Evolutionary conservation across 2,888 invertebrate genomes (phyloP).

Genomic region (Eupithecia centaureata): DNA sequence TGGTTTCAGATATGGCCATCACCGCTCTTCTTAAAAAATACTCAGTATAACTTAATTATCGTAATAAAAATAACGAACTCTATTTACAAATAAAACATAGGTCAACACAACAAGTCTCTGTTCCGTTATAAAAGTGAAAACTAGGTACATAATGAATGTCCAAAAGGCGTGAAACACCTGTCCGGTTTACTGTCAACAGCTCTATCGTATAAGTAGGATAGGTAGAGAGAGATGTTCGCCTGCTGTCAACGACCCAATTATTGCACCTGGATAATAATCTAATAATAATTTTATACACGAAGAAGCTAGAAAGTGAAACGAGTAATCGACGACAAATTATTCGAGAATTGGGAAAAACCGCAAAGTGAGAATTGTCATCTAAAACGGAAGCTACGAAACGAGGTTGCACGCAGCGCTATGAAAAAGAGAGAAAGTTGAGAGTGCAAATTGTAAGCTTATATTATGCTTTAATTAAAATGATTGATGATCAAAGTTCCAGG

Average conservation of each 20-base stretch:
- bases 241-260: slow-evolving; percentile 62
- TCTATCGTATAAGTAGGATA: slow-evolving; percentile 45
- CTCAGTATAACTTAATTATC: too few relatives aligned
- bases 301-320: slow-evolving; percentile 2
- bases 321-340: too few relatives aligned
- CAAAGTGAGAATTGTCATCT: slow-evolving; percentile 21
- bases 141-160: slow-evolving; percentile 61
- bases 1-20: too few relatives aligned
- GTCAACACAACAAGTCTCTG: neutral
- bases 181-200: slow-evolving; percentile 49
- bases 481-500: slow-evolving; percentile 47
- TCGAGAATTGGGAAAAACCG: slow-evolving; percentile 15
- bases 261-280: slow-evolving; percentile 59
- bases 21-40: too few relatives aligned
- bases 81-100: too few relatives aligned
- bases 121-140: slow-evolving; percentile 58
- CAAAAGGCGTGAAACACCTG: slow-evolving; percentile 57
- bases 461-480: slow-evolving; percentile 47
- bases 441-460: slow-evolving; percentile 39
- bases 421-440: slow-evolving; percentile 34
- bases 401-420: slow-evolving; percentile 10
- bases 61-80: too few relatives aligned
- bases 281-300: slow-evolving; percentile 25
- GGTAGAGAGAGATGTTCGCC: too few relatives aligned
- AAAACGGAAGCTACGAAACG: slow-evolving; percentile 18